phyloP scores from a whole-genome alignment of 2,888 invertebrate species.

The Calameuta filiformis region DNA sequence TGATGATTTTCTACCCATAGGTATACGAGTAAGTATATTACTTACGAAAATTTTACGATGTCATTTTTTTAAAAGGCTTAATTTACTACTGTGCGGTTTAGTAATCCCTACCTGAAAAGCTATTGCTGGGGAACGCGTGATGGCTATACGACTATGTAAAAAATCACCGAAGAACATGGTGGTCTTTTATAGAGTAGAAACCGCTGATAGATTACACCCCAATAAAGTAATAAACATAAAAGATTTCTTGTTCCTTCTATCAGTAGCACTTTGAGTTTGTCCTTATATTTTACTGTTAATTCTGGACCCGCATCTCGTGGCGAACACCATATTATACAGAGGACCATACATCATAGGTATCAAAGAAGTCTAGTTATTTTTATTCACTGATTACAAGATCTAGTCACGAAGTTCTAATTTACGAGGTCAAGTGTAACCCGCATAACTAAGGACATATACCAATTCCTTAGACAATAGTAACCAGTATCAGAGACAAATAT shows the following conservation, averaged over 20 bases:
- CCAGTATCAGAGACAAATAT: background rate
- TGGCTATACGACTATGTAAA: conserved; percentile 43
- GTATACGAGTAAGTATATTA: background rate
- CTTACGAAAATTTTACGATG: conserved; percentile 32
- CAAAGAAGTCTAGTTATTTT: background rate
- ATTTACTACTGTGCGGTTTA: conserved; percentile 52
- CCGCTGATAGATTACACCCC: conserved; percentile 53
- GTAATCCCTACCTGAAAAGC: conserved; percentile 49
- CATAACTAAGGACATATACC: background rate
- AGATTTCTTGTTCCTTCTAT: conserved; percentile 25
- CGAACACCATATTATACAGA: background rate
- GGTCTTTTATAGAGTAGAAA: conserved; percentile 54
- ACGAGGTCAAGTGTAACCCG: background rate
- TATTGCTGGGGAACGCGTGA: background rate
- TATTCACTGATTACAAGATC: background rate
- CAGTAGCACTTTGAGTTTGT: background rate
- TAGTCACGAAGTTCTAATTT: background rate
- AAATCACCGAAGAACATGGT: conserved; percentile 49
- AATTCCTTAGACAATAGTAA: background rate
- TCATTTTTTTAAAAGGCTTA: conserved; percentile 51
- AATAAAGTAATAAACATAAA: conserved; percentile 64
- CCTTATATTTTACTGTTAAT: background rate
- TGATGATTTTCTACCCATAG: background rate
- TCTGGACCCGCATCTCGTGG: background rate
- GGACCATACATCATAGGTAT: background rate